Percentiles rank a stretch among this genome's conserved stretches.
Evolutionary conservation across 2,888 invertebrate species (phyloP).

Genomic region (Tridacna crocea): DNA sequence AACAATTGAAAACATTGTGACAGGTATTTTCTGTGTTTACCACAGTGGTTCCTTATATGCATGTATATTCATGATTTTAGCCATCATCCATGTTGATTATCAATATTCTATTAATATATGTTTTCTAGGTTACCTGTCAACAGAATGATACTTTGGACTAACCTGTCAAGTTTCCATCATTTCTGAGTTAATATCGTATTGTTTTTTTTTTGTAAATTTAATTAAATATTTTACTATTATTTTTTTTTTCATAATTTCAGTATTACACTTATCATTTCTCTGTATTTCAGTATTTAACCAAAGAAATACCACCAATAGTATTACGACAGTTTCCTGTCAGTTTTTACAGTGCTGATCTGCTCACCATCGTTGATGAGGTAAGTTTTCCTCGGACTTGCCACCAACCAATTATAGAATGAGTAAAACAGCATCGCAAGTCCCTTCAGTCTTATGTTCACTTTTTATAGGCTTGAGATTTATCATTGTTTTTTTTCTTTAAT

Average conservation of each 20-base stretch:
- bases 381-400: not conserved
- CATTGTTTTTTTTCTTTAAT: not conserved
- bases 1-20: not conserved
- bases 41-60: not conserved
- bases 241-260: no score
- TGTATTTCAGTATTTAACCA: conserved; percentile 67
- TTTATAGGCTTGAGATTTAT: not conserved
- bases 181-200: no score
- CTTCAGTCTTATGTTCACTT: not conserved
- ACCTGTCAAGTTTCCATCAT: no score
- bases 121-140: not conserved
- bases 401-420: no score
- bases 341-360: conserved; percentile 66
- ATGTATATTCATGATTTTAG: not conserved
- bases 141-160: not conserved
- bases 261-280: not conserved
- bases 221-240: no score
- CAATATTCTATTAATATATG: not conserved
- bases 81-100: not conserved
- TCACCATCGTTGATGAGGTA: conserved; percentile 71
- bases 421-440: no score
- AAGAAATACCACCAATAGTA: conserved; percentile 63
- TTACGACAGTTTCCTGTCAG: conserved; percentile 64
- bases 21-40: not conserved
- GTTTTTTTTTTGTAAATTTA: no score